Percentiles rank a stretch among this genome's conserved stretches.
These are phyloP conservation scores for Phenganax subtilis DNA, from an alignment of 92 coral and sea anemone genomes.

Conservation along the genomic window DNA sequence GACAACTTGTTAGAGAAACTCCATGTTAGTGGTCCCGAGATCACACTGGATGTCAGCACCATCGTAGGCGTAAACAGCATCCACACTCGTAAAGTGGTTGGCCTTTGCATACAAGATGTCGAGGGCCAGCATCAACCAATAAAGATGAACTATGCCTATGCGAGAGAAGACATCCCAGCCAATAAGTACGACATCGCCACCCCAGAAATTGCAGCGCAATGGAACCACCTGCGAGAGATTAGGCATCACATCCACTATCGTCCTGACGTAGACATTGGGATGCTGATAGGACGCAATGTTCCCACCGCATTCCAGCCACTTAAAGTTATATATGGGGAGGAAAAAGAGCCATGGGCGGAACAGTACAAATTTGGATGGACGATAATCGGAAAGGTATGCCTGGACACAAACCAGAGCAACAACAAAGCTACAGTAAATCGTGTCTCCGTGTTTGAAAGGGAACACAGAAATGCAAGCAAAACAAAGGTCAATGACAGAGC, in stretches of 20 bases:
- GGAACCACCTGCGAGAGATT: constrained; percentile 50
- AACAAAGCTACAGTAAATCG: constrained; percentile 31
- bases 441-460: constrained; percentile 11
- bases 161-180: constrained; percentile 30
- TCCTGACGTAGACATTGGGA: constrained; percentile 39
- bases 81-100: constrained; percentile 24
- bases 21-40: constrained; percentile 36
- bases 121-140: constrained; percentile 21
- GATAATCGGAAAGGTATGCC: constrained; percentile 35
- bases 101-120: constrained; percentile 43
- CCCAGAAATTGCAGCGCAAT: constrained; percentile 48
- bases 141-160: constrained; percentile 38
- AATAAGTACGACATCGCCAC: constrained; percentile 51
- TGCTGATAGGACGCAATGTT: constrained; percentile 55
- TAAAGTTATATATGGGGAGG: constrained; percentile 25
- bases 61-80: constrained; percentile 51
- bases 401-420: constrained; percentile 14
- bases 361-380: constrained; percentile 46
- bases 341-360: constrained; percentile 41
- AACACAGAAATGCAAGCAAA: constrained; percentile 3
- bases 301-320: constrained; percentile 50
- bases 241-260: constrained; percentile 46
- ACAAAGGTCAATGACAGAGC: neutral
- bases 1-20: constrained; percentile 44
- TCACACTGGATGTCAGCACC: constrained; percentile 46